Evolutionary conservation across 2,797 vertebrate species (phyloP), one percentile per base, ranked within the genome.

Genomic region (Amphiprion clarkii): DNA sequence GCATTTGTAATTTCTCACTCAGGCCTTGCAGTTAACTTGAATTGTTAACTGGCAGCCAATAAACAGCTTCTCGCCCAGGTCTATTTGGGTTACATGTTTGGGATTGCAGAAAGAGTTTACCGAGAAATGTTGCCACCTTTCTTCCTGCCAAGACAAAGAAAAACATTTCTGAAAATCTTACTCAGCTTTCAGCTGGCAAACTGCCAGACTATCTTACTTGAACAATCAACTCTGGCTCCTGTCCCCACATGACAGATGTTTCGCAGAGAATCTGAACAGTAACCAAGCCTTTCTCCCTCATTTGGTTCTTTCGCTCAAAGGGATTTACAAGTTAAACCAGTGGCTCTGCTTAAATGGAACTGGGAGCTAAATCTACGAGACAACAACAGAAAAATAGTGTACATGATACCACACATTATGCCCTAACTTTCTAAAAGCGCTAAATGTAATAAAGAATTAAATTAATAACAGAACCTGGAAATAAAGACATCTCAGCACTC

Each of bases 161-260:
- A 46, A 57, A 11, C 1, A 23, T 46, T 63, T 53, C 57, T 63
- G 61, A 39, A 67, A 71, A 23, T 54, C 21, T 53, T 42, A 5
- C 3, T 23, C 46, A 65, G 10, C 6, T 21, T 19, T 23, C 10
- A 64, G 3, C 33, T 58, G 69, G 62, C 40, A 14, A 19, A n/a
- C 9, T 3, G 36, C 48, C 72, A 49, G 25, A 53, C n/a, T 23
- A 27, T 60, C 61, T 53, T 40, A 51, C 19, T 14, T 46, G 46
- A 82, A 58, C 53, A 66, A 49, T 77, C 49, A 12, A 3, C 51
- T 53, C 19, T 42, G 44, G 53, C 59, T 73, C 27, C 3, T 4
- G 64, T 58, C 42, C 36, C 52, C 21, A 46, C 65, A 54, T 23
- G 48, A 57, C 67, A n/a, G 36, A 44, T 6, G 5, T 6, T 17